phyloP scores from a whole-genome alignment of 2,888 invertebrate species.

The Isotomurus palustris region DNA sequence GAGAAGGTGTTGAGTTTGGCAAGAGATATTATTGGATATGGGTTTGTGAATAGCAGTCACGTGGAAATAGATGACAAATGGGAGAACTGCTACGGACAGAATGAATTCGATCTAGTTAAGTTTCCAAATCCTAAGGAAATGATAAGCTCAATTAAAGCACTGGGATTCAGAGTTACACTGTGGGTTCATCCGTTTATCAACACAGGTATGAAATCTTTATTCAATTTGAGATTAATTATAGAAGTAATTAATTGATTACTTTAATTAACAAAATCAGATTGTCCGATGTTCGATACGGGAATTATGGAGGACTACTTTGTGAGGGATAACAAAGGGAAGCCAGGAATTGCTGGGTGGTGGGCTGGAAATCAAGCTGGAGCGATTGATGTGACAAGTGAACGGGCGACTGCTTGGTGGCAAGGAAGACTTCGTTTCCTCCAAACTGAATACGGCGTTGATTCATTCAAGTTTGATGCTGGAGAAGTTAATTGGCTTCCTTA shows the following conservation, averaged over 20 bases:
- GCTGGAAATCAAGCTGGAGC: slow-evolving; percentile 54
- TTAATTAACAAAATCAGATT: too few relatives aligned
- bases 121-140: slow-evolving; percentile 56
- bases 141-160: slow-evolving; percentile 41
- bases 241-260: too few relatives aligned
- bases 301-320: slow-evolving; percentile 57
- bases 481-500: slow-evolving; percentile 66
- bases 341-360: slow-evolving; percentile 48
- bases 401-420: slow-evolving; percentile 54
- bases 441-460: slow-evolving; percentile 62
- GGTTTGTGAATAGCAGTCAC: slow-evolving; percentile 51
- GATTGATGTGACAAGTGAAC: slow-evolving; percentile 69
- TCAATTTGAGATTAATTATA: too few relatives aligned
- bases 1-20: slow-evolving; percentile 32
- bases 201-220: slow-evolving; percentile 41
- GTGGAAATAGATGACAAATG: slow-evolving; percentile 84
- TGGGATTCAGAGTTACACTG: slow-evolving; percentile 69
- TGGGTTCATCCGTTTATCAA: slow-evolving; percentile 88
- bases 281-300: slow-evolving; percentile 59
- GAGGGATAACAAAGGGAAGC: slow-evolving; percentile 49
- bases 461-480: slow-evolving; percentile 78
- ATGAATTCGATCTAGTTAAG: slow-evolving; percentile 64
- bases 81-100: slow-evolving; percentile 80
- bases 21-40: slow-evolving; percentile 20
- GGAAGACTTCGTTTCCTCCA: slow-evolving; percentile 53